Evolutionary conservation across 2,888 invertebrate species (phyloP), one percentile per base, ranked within the genome.

Genomic region (Drymonia ruficornis): DNA sequence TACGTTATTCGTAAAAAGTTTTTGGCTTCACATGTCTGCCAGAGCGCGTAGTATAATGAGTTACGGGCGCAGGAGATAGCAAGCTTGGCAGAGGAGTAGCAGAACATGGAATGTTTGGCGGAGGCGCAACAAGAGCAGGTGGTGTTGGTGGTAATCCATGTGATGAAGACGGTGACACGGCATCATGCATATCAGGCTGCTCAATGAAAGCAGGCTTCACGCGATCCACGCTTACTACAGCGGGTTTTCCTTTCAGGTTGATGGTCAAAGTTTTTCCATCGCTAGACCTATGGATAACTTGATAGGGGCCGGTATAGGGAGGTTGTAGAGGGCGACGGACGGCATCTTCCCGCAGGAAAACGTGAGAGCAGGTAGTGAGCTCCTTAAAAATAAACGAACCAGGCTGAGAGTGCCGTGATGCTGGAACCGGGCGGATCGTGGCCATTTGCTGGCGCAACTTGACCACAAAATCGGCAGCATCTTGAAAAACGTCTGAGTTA

Each of bases 251-350:
- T 7, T 65, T 65, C 0, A 64, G 16, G 8, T 48, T 8, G 1
- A 76, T 50, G 29, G 62, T 72, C 28, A 66, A 69, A 3, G 52
- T 42, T 52, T 73, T 76, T 0, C 58, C 56, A 11, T 18, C 18
- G 18, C 38, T 38, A 40, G n/a, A n/a, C n/a, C n/a, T n/a, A n/a
- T n/a, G n/a, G n/a, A n/a, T n/a, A n/a, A n/a, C n/a, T n/a, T n/a
- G n/a, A 29, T 76, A 54, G 7, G 75, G 78, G 2, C 74, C 74
- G 0, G 71, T 53, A 45, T 74, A 76, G 0, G 74, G 59, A 0
- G 76, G 68, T 42, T 71, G 58, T 0, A 76, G 49, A 1, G 71
- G 31, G 4, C 67, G 64, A 42, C 64, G 64, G 18, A 56, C 7
- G 0, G 63, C 52, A 34, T 74, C 70, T 31, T 74, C 70, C 0